Evolutionary conservation across 2,113 vertebrate species (phyloP).

Genomic region (Thalassarche chlororhynchos): DNA sequence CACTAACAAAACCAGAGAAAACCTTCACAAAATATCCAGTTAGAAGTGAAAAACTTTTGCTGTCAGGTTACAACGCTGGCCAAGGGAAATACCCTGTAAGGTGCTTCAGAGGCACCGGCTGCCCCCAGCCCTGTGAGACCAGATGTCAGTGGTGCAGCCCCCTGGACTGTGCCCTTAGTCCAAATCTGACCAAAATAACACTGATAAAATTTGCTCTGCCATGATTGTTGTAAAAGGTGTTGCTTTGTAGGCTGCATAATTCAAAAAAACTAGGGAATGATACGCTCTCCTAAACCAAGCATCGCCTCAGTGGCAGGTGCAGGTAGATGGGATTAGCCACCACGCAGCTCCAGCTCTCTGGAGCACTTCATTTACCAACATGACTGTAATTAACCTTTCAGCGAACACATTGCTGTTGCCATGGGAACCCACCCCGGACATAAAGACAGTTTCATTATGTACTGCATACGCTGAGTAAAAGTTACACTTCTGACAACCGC

Average conservation of each 20-base stretch:
- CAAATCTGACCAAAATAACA: not conserved
- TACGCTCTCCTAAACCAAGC: not conserved
- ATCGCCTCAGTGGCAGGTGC: not conserved
- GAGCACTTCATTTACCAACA: constrained; percentile 20
- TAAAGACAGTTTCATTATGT: not conserved
- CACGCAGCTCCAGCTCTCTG: not conserved
- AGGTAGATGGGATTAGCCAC: not conserved
- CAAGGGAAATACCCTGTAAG: not conserved
- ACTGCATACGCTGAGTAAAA: not conserved
- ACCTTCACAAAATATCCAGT: not conserved
- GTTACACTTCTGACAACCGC: not conserved
- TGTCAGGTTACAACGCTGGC: not conserved
- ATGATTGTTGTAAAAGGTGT: not conserved
- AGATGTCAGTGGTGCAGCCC: rapidly evolving
- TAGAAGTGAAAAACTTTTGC: not conserved
- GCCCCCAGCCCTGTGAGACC: not conserved
- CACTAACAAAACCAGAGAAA: not conserved
- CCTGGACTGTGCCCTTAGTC: not conserved
- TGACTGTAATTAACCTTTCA: constrained; percentile 39
- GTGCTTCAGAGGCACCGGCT: not conserved
- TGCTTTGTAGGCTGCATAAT: not conserved
- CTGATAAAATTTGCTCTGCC: not conserved
- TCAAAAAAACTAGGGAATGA: not conserved
- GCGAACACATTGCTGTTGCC: not conserved
- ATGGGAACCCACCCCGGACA: constrained; percentile 18